phyloP scores from a whole-genome alignment of 2,113 vertebrate species.

The Corynorhinus townsendii region DNA sequence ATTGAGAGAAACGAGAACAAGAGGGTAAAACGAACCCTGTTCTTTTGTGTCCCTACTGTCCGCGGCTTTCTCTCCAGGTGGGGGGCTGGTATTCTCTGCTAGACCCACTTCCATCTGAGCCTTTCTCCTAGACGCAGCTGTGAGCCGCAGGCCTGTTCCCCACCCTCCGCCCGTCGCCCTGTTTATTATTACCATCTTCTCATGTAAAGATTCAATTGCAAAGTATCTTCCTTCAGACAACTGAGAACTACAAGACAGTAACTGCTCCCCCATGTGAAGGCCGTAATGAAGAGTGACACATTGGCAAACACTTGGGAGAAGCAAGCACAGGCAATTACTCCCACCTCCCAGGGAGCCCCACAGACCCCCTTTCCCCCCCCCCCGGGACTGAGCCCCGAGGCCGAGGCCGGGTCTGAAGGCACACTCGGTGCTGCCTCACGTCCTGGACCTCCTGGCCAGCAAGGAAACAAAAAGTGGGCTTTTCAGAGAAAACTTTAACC shows the following conservation, averaged over 20 bases:
- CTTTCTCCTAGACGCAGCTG: background rate
- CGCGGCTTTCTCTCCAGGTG: background rate
- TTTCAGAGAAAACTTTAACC: background rate
- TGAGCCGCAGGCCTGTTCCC: background rate
- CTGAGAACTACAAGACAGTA: background rate
- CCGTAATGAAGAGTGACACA: background rate
- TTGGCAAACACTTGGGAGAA: background rate
- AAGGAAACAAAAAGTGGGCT: background rate
- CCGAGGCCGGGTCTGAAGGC: background rate
- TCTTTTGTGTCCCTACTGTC: too few species aligned
- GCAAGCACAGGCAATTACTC: background rate
- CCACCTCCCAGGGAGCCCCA: background rate
- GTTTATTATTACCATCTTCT: background rate
- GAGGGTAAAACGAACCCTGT: background rate
- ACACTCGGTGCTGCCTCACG: background rate
- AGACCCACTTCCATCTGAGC: background rate
- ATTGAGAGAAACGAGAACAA: background rate
- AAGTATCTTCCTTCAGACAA: background rate
- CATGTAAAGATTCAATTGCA: background rate
- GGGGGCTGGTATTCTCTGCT: background rate
- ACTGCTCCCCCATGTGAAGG: background rate
- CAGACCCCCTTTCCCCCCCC: background rate
- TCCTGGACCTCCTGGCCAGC: background rate
- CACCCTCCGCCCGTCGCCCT: background rate
- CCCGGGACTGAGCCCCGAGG: background rate